These are phyloP conservation scores for Uria lomvia DNA, from an alignment of 2,113 vertebrate species.

Conservation along the genomic window DNA sequence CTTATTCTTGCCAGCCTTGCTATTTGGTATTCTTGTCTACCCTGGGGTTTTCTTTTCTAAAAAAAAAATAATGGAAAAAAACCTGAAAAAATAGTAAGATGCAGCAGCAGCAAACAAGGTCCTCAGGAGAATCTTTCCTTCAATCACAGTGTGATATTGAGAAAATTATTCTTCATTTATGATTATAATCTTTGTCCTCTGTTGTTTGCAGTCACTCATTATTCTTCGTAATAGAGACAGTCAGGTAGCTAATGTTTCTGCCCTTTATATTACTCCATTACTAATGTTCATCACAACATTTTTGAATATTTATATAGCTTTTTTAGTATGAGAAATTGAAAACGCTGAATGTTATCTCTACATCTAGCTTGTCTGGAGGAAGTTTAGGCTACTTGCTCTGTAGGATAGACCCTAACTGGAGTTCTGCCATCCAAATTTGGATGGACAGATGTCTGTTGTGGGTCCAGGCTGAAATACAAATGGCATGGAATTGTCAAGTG, in stretches of 20 bases:
- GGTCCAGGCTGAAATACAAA: background rate
- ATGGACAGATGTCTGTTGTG: background rate
- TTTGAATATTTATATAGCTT: background rate
- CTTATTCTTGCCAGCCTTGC: background rate
- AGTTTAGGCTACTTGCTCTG: accelerated
- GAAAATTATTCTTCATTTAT: background rate
- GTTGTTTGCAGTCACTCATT: background rate
- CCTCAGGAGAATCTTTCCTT: background rate
- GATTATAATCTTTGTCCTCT: background rate
- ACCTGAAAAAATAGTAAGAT: background rate
- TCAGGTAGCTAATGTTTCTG: background rate
- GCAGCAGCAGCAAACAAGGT: background rate
- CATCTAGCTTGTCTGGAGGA: background rate
- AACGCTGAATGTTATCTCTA: background rate
- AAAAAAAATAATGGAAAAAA: background rate
- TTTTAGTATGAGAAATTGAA: background rate
- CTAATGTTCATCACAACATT: background rate
- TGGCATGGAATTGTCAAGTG: background rate
- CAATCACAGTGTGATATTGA: background rate
- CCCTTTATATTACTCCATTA: background rate
- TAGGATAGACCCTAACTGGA: background rate
- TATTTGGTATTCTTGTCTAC: background rate
- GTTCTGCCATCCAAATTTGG: background rate
- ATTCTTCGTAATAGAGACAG: background rate
- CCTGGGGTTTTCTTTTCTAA: background rate